Evolutionary conservation across 2,888 invertebrate genomes (phyloP), one percentile per base, ranked within the genome.

Genomic region (Cheilosia impressa): DNA sequence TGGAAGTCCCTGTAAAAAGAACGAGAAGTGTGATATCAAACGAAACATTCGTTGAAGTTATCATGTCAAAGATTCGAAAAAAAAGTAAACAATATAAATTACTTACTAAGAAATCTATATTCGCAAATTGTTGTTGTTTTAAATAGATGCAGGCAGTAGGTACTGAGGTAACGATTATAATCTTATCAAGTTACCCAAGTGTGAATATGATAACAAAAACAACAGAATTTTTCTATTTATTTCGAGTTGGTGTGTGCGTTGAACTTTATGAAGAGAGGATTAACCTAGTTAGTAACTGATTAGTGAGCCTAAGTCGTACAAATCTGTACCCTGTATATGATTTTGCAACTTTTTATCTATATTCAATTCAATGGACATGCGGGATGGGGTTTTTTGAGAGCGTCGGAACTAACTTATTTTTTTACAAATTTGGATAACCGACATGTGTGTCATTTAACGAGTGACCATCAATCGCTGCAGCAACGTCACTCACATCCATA

Each of bases 1-100:
- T 63, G 19, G 17, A 27, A 72, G 47, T 34, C 45, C 77, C 72
- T 78, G 57, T 50, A 45, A 50, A 73, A n/a, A 52, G 17, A 73
- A 78, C 27, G 24, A 71, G 24, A 43, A 50, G 5, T 24, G 22
- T 53, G 47, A 57, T 75, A 75, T 65, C 31, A 60, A 34, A 53
- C 22, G 13, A 62, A 68, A 55, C 27, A 19, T 68, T 68, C 34
- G 52, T 68, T 68, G 19, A 58, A 53, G 41, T 68, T 60, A 19
- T 47, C 63, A 47, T 63, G 17, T 19, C 10, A 41, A 17, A 58
- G 17, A 60, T 50, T 71, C 22, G 5, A 17, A 41, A 63, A 1
- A 50, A 71, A 45, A 50, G 41, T 31, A 31, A 31, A 7, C 17
- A 69, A 69, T n/a, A 6, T 34, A 62, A 31, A 55, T 17, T 31